phyloP scores from a whole-genome alignment of 2,888 invertebrate species.

The Synergus gifuensis region DNA sequence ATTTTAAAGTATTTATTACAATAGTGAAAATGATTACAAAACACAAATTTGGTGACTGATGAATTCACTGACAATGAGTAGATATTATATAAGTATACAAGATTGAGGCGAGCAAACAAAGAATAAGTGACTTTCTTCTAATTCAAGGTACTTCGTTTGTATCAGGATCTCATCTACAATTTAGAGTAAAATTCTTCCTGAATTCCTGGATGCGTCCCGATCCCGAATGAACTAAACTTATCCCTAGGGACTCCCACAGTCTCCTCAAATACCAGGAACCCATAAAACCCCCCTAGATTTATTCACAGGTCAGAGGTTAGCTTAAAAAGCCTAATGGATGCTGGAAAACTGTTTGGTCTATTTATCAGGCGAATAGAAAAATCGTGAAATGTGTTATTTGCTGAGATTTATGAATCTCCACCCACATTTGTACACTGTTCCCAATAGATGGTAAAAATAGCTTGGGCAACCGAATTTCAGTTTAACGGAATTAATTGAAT shows the following conservation, averaged over 20 bases:
- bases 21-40: not conserved
- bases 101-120: not conserved
- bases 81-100: not conserved
- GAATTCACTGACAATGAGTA: not conserved
- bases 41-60: not conserved
- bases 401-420: slow-evolving; percentile 36
- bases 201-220: slow-evolving; percentile 22
- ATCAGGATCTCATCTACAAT: slow-evolving; percentile 58
- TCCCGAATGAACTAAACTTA: slow-evolving; percentile 50
- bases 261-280: slow-evolving; percentile 67
- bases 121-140: slow-evolving; percentile 48
- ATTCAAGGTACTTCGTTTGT: slow-evolving; percentile 54
- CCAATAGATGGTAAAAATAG: too few species aligned
- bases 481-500: too few species aligned
- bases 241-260: slow-evolving; percentile 71
- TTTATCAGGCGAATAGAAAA: slow-evolving; percentile 62
- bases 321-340: slow-evolving; percentile 57
- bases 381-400: slow-evolving; percentile 32
- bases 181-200: slow-evolving; percentile 48
- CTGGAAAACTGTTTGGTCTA: slow-evolving; percentile 65
- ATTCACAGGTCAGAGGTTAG: slow-evolving; percentile 10
- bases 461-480: too few species aligned
- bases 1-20: not conserved
- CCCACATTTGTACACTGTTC: slow-evolving; percentile 47
- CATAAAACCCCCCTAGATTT: slow-evolving; percentile 58